Evolutionary conservation across 2,888 invertebrate genomes (phyloP).

Genomic region (Girardia tigrina): DNA sequence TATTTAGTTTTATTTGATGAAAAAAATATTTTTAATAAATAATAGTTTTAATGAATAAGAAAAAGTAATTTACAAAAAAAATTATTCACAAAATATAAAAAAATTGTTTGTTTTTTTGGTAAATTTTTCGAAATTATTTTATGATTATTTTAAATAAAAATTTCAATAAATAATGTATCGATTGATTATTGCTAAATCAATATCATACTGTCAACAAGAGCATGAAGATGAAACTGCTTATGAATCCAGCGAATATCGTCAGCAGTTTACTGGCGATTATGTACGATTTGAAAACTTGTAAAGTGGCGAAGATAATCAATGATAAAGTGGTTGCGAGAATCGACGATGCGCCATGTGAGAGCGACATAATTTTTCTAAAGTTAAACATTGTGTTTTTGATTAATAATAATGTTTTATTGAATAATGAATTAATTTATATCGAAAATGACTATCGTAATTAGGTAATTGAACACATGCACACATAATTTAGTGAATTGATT

Average conservation of each 20-base stretch:
- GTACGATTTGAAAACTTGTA: slow-evolving; percentile 76
- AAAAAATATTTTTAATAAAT: slow-evolving; percentile 30
- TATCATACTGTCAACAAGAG: slow-evolving; percentile 63
- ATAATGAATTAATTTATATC: too few relatives aligned
- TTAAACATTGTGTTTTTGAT: background rate
- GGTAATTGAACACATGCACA: background rate
- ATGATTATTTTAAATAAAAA: too few relatives aligned
- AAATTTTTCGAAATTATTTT: too few relatives aligned
- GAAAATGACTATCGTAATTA: background rate
- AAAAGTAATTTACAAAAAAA: background rate
- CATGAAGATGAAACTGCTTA: slow-evolving; percentile 72
- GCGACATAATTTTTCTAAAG: slow-evolving; percentile 40
- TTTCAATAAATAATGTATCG: too few relatives aligned
- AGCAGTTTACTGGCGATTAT: slow-evolving; percentile 66
- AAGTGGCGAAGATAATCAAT: slow-evolving; percentile 70
- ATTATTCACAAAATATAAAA: too few relatives aligned
- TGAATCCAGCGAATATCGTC: slow-evolving; percentile 73
- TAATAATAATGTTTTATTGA: too few relatives aligned
- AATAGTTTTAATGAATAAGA: background rate
- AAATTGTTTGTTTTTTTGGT: too few relatives aligned
- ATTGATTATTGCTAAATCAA: too few relatives aligned
- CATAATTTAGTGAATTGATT: background rate
- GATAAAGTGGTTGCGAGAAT: slow-evolving; percentile 64
- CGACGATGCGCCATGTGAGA: slow-evolving; percentile 48
- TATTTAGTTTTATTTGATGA: too few relatives aligned